Evolutionary conservation across 2,888 invertebrate species (phyloP), one percentile per base, ranked within the genome.

Genomic region (Cryptophagus acutangulus): DNA sequence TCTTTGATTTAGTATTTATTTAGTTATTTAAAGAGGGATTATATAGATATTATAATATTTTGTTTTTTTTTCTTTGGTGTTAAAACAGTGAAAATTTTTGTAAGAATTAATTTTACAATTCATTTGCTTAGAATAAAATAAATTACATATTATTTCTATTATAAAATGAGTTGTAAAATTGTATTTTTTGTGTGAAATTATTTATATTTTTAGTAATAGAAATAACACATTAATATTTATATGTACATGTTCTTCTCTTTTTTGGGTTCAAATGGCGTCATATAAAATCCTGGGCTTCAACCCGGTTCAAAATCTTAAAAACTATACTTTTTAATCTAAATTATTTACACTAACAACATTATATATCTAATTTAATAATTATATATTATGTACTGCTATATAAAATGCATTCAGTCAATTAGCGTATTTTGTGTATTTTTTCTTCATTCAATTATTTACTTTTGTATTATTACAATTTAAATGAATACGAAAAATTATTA

Each of bases 281-380:
- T 58, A 59, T 59, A 63, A 65, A 63, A 58, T 53, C n/a, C 61
- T 62, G 62, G 62, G n/a, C n/a, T n/a, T 51, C 43, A 37, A 15
- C 49, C 62, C 63, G 63, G 62, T 47, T 57, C 58, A 49, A 49
- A 41, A 38, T 51, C 55, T 58, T 59, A 59, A 42, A 49, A 45
- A 48, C 48, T 54, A 52, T 44, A 44, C 45, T 50, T 43, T 47
- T 28, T 28, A 10, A 20, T 46, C 52, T 53, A 55, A 58, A 30
- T 44, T 59, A 61, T 62, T 45, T 62, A 62, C 60, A 62, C 54
- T 58, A 59, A 58, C 60, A 62, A 63, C 61, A 64, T 55, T 53
- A 51, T 52, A 48, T 10, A 13, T n/a, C n/a, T n/a, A n/a, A n/a
- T n/a, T n/a, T n/a, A n/a, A n/a, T n/a, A n/a, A n/a, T n/a, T n/a